Conservation (phyloP, 2,888 invertebrate species). For the Spilosoma lubricipeda region DNA sequence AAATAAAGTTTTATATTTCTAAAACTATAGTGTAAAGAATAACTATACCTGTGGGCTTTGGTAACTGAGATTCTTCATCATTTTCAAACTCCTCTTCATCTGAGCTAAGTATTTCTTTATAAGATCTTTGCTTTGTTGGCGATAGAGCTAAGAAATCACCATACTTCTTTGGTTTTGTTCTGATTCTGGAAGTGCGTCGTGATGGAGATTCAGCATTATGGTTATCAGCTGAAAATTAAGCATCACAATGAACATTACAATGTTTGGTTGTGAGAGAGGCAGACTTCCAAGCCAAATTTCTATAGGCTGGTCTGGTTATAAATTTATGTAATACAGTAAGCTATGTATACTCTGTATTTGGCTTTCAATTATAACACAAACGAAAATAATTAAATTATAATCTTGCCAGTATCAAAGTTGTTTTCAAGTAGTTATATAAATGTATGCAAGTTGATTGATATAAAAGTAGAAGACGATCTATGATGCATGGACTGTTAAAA, state of each 20-base stretch:
- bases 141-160: constrained; percentile 69
- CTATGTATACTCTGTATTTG: neutral
- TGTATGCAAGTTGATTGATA: no score
- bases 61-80: constrained; percentile 45
- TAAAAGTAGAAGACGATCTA: no score
- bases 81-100: constrained; percentile 64
- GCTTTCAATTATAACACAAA: neutral
- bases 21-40: neutral
- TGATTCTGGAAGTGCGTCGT: constrained; percentile 66
- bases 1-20: no score
- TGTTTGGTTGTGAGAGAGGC: neutral
- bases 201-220: constrained; percentile 58
- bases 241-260: neutral
- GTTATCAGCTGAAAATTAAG: constrained; percentile 26
- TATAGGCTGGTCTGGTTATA: neutral
- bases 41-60: constrained; percentile 70
- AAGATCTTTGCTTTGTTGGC: constrained; percentile 59
- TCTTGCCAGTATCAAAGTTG: neutral
- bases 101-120: constrained; percentile 43
- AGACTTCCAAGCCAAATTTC: neutral
- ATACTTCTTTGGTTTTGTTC: constrained; percentile 75
- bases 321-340: neutral
- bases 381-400: neutral
- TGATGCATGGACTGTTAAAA: no score
- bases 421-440: neutral